Base-by-base conservation (phyloP, 2,888 invertebrate species). In the Elysia crispata region DNA sequence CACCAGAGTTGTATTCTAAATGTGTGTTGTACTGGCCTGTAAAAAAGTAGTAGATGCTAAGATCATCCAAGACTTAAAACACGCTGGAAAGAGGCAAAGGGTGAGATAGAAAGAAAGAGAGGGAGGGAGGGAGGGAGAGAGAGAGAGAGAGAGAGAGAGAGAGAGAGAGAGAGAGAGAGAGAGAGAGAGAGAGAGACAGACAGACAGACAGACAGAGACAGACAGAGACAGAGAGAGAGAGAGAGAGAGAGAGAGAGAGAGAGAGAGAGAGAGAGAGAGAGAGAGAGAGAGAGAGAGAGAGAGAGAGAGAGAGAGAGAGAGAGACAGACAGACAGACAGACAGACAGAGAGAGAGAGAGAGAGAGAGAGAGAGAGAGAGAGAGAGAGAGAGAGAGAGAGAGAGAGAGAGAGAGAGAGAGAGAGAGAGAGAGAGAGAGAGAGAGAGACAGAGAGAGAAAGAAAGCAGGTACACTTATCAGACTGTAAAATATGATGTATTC, bases 1-100 rank as follows among this genome's bases (percentile, higher is more conserved):
- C 87, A 50, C 92, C 91, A 80, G 88, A 86, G 73, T 88, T 85
- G 81, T 91, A 92, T 0, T 84, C 81, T 41, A 90, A 72, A n/a
- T 86, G 81, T 28, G 83, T 74, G 72, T 84, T 89, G 31, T 85
- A 82, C 49, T 83, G 85, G 13, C 91, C 91, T 86, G 85, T 1
- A 41, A 11, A n/a, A 41, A 41, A 11, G 41, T 11, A 41, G 11
- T 6, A 41, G 41, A n/a, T 41, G 41, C 41, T 41, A 6, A 6
- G 41, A 41, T 41, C 41, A 11, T 41, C 5, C 11, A 41, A 6
- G 41, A 11, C 11, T 41, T 41, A n/a, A n/a, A n/a, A n/a, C n/a
- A n/a, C n/a, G 18, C 15, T 15, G 54, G 18, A n/a, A n/a, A n/a
- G n/a, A n/a, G n/a, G n/a, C n/a, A n/a, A n/a, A n/a, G n/a, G n/a